These are phyloP conservation scores for Caenorhabditis sp. DNA, from an alignment of 2,888 invertebrate species.

Conservation along the genomic window DNA sequence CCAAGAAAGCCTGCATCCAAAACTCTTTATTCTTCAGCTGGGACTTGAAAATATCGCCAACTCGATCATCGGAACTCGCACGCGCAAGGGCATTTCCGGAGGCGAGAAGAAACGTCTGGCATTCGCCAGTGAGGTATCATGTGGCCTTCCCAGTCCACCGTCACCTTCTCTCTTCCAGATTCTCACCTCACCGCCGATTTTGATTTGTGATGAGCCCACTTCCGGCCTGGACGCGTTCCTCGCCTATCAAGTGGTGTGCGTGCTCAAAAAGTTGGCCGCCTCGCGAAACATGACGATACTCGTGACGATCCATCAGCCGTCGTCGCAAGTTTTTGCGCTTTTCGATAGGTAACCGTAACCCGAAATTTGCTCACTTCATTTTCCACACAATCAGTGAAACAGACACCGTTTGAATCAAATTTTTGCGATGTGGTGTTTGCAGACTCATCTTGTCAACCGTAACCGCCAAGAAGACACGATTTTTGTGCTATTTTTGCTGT, in stretches of 20 bases:
- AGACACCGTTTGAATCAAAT: background rate
- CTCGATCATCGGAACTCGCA: conserved; percentile 86
- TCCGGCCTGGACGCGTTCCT: conserved; percentile 81
- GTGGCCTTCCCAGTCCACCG: background rate
- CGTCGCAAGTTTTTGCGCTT: conserved; percentile 89
- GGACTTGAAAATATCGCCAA: conserved; percentile 84
- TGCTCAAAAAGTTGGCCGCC: conserved; percentile 80
- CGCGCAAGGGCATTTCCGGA: conserved; percentile 90
- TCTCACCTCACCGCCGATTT: conserved; percentile 81
- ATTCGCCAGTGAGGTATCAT: conserved; percentile 91
- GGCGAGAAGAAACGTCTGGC: conserved; percentile 93
- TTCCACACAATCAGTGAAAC: too few species aligned
- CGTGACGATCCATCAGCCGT: conserved; percentile 95
- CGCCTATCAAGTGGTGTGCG: conserved; percentile 70
- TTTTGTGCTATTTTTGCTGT: too few species aligned
- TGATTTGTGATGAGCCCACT: conserved; percentile 82
- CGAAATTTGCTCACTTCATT: background rate
- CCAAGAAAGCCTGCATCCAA: too few species aligned
- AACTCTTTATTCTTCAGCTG: conserved; percentile 58
- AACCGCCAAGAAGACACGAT: too few species aligned
- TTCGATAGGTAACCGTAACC: conserved; percentile 85
- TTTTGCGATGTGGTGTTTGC: too few species aligned
- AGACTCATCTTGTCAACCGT: too few species aligned
- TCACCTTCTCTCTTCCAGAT: conserved; percentile 73
- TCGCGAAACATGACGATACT: conserved; percentile 89